Evolutionary conservation across 2,797 vertebrate species (phyloP).

Genomic region (Gallinago nigripennis): DNA sequence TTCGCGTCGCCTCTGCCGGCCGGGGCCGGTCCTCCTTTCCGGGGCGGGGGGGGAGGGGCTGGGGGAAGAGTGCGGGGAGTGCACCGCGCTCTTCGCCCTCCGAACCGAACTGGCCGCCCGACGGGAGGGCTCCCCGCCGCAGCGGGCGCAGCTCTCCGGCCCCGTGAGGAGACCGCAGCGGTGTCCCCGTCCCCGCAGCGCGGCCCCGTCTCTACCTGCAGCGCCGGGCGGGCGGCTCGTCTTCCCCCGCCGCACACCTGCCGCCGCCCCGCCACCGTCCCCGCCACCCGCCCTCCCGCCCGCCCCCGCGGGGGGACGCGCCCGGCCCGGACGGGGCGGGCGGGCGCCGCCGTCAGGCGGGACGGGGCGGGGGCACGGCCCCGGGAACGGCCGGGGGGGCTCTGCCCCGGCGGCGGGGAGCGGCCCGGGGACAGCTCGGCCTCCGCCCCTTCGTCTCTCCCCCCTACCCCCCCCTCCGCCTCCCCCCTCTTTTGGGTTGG

Average conservation of each 20-base stretch:
- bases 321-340: not conserved
- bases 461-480: not conserved
- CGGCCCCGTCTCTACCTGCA: constrained; percentile 27
- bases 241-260: not conserved
- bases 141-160: not conserved
- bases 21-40: not conserved
- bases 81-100: not conserved
- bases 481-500: fast-evolving
- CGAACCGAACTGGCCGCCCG: not conserved
- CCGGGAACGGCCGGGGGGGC: too few relatives aligned
- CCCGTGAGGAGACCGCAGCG: not conserved
- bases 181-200: not conserved
- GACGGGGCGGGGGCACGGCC: not conserved
- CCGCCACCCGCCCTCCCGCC: not conserved
- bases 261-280: not conserved
- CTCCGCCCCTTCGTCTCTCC: not conserved
- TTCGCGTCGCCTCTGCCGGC: not conserved
- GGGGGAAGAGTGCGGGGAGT: too few relatives aligned
- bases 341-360: not conserved
- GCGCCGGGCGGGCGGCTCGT: not conserved
- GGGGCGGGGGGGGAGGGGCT: too few relatives aligned
- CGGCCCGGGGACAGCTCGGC: not conserved
- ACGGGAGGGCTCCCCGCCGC: not conserved
- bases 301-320: not conserved
- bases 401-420: not conserved